These are phyloP conservation scores for Chaetogeoica ovagalla DNA, from an alignment of 2,888 invertebrate genomes.

Conservation along the genomic window DNA sequence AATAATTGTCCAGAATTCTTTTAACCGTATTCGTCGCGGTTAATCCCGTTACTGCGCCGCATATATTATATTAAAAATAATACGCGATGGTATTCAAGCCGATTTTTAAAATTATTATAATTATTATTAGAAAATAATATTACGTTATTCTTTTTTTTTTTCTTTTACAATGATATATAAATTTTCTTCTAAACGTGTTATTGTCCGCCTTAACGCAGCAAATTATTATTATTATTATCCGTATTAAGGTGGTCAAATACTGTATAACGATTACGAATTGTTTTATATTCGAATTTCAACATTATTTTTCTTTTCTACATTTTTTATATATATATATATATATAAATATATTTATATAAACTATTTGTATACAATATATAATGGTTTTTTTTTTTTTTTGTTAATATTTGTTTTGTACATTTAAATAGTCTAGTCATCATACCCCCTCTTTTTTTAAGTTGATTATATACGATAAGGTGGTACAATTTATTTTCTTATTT, in stretches of 20 bases:
- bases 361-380: slow-evolving; percentile 28
- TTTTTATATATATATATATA: neutral
- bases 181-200: slow-evolving; percentile 49
- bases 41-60: too few species aligned
- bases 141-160: slow-evolving; percentile 49
- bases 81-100: neutral
- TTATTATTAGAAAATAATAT: slow-evolving; percentile 42
- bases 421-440: slow-evolving; percentile 51
- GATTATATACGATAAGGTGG: slow-evolving; percentile 40
- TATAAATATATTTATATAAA: too few species aligned
- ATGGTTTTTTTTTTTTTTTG: slow-evolving; percentile 29
- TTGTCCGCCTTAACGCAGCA: slow-evolving; percentile 36
- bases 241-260: slow-evolving; percentile 37
- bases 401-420: slow-evolving; percentile 49
- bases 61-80: too few species aligned
- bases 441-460: slow-evolving; percentile 29
- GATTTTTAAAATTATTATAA: neutral
- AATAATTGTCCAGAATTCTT: too few species aligned
- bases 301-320: slow-evolving; percentile 22
- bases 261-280: slow-evolving; percentile 44
- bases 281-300: slow-evolving; percentile 43
- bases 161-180: slow-evolving; percentile 35
- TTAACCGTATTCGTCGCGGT: too few species aligned
- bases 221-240: slow-evolving; percentile 25
- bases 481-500: slow-evolving; percentile 30